Percentiles rank a stretch among this genome's conserved stretches.
These are phyloP conservation scores for Archocentrus centrarchus DNA, from an alignment of 2,113 vertebrate species.

Conservation along the genomic window DNA sequence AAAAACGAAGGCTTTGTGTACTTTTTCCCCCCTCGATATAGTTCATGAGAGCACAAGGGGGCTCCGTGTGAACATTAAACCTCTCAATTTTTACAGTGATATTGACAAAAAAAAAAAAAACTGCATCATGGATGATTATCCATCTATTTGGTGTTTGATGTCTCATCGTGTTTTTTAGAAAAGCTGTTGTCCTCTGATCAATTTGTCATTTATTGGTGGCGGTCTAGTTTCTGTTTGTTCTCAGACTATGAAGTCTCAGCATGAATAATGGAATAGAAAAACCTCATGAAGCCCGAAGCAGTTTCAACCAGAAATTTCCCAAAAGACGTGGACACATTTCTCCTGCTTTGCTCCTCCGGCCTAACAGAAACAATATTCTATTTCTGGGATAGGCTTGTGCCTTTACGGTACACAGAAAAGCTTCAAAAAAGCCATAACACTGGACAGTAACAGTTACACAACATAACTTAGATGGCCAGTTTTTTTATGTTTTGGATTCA, in stretches of 20 bases:
- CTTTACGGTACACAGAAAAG: neutral
- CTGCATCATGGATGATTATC: neutral
- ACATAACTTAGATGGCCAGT: neutral
- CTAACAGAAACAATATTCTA: neutral
- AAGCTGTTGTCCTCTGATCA: neutral
- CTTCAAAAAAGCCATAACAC: neutral
- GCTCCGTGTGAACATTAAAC: neutral
- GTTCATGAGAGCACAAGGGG: neutral
- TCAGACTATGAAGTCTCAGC: neutral
- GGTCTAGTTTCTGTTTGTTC: neutral
- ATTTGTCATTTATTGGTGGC: neutral
- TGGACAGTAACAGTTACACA: neutral
- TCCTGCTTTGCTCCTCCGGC: neutral
- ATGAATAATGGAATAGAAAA: neutral
- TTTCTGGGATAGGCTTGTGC: neutral
- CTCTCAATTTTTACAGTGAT: neutral
- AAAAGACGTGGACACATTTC: conserved; percentile 8
- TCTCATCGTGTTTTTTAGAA: neutral
- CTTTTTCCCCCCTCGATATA: neutral
- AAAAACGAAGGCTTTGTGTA: neutral
- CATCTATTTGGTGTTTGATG: neutral
- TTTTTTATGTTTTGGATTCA: neutral
- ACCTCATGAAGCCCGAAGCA: neutral
- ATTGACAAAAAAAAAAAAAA: neutral
- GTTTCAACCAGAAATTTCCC: neutral